These are phyloP conservation scores for Acronicta psi DNA, from an alignment of 2,888 invertebrate species.

Conservation along the genomic window DNA sequence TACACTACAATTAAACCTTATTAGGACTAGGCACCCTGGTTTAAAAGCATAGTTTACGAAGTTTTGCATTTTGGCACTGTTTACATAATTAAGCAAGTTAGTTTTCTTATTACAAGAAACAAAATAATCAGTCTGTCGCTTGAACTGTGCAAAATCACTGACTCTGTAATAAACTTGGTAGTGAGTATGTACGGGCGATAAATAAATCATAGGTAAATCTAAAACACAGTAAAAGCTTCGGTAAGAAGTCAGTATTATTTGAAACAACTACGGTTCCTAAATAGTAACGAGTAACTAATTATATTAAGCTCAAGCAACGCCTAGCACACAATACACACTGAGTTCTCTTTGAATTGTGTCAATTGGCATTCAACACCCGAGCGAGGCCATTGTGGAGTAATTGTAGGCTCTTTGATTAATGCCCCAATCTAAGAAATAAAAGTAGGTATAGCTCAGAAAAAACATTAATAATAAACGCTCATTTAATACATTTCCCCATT, in stretches of 20 bases:
- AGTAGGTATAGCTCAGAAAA: conserved; percentile 35
- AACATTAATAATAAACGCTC: conserved; percentile 43
- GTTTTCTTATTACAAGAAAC: neutral
- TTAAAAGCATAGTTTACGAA: conserved; percentile 43
- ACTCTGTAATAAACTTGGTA: too few relatives aligned
- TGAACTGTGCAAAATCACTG: too few relatives aligned
- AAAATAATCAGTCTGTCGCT: too few relatives aligned
- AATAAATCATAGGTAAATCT: too few relatives aligned
- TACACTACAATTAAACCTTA: conserved; percentile 53
- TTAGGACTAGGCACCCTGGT: conserved; percentile 31
- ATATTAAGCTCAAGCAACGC: neutral
- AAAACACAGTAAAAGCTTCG: too few relatives aligned
- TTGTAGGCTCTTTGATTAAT: conserved; percentile 52
- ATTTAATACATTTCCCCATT: conserved; percentile 50
- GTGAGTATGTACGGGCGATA: too few relatives aligned
- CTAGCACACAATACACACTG: conserved; percentile 9
- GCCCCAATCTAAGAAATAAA: conserved; percentile 50
- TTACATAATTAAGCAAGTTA: conserved; percentile 18
- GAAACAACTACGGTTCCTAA: neutral
- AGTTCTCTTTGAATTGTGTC: conserved; percentile 5
- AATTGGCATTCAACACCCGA: conserved; percentile 34
- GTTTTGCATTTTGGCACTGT: conserved; percentile 10
- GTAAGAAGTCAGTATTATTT: too few relatives aligned
- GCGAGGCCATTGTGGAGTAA: conserved; percentile 46
- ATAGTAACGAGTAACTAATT: neutral